Conservation (phyloP, 2,797 vertebrate genomes). For the Scolopax rusticola region DNA sequence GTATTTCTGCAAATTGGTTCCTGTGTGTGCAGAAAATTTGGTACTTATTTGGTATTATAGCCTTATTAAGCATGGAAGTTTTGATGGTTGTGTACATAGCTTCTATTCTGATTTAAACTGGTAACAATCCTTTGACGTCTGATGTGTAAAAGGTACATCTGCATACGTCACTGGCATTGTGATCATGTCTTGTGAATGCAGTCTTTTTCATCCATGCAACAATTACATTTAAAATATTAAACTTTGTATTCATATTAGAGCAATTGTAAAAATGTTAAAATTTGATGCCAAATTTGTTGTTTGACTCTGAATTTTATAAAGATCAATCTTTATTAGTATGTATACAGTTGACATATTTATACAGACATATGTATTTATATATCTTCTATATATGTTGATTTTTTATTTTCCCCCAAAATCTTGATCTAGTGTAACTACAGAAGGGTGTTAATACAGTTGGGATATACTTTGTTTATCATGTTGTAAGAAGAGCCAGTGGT, state of each 20-base stretch:
- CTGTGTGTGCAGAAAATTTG: neutral
- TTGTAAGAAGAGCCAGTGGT: neutral
- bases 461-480: neutral
- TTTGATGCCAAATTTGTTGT: neutral
- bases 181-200: neutral
- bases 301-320: neutral
- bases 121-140: neutral
- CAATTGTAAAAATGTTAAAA: neutral
- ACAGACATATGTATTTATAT: neutral
- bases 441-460: neutral
- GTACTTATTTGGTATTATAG: neutral
- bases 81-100: neutral
- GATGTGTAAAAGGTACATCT: neutral
- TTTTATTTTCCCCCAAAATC: neutral
- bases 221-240: neutral
- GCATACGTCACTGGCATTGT: accelerated
- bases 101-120: neutral
- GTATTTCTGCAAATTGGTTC: neutral
- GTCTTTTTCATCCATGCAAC: neutral
- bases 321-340: neutral
- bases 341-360: neutral
- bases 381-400: neutral
- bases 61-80: neutral
- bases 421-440: neutral
- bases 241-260: neutral